Conservation (phyloP, 2,113 vertebrate genomes). For the Rhynchomys soricoides region DNA sequence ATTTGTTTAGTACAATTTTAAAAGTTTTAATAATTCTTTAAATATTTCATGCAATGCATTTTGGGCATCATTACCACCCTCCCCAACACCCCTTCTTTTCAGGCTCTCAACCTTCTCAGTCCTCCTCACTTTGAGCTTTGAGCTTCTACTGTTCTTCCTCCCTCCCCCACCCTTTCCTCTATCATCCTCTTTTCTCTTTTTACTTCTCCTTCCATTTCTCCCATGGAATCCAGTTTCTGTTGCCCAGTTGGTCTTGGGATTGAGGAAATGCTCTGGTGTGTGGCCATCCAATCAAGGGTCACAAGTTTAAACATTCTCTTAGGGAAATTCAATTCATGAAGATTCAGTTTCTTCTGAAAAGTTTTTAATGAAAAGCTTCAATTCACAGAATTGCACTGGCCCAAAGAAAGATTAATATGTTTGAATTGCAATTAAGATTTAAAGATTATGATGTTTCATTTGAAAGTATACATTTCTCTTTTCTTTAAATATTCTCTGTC, state of each 20-base stretch:
- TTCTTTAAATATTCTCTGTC: not conserved
- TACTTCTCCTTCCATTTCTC: not conserved
- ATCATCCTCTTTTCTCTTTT: not conserved
- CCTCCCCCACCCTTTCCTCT: fast-evolving
- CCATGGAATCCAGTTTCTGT: not conserved
- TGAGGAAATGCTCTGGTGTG: not conserved
- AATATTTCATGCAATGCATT: not conserved
- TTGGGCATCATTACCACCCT: not conserved
- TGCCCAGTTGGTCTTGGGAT: not conserved
- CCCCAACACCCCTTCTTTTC: not conserved
- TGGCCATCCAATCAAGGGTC: not conserved
- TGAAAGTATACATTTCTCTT: not conserved
- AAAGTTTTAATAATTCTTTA: not conserved
- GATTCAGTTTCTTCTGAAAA: not conserved
- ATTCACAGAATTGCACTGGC: not conserved
- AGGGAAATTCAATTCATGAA: not conserved
- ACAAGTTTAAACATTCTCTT: not conserved
- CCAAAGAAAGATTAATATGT: not conserved
- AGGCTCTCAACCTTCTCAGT: not conserved
- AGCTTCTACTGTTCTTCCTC: too few relatives aligned
- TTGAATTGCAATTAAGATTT: constrained; percentile 21
- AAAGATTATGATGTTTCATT: constrained; percentile 14
- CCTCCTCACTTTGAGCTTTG: not conserved
- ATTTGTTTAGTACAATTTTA: not conserved
- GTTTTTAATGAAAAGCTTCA: not conserved